Conservation (phyloP, 2,888 invertebrate species). For the Xylota sylvarum region DNA sequence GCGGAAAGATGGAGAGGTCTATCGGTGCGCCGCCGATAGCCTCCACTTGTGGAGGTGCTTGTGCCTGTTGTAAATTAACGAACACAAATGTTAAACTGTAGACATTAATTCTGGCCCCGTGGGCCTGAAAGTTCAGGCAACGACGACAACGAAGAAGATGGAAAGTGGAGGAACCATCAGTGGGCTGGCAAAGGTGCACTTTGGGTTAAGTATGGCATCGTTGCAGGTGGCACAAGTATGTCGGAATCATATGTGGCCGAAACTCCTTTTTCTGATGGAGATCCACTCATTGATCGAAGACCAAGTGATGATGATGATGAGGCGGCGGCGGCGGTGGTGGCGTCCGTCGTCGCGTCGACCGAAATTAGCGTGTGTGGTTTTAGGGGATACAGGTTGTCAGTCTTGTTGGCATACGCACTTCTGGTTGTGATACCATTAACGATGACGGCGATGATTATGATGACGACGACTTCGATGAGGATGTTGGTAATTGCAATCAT, state of each 20-base stretch:
- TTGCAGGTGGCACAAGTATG: constrained; percentile 40
- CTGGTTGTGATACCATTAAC: constrained; percentile 32
- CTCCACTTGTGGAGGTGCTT: constrained; percentile 11
- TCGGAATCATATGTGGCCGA: background rate
- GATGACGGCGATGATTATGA: constrained; percentile 7
- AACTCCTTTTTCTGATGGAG: background rate
- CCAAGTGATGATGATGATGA: constrained; percentile 12
- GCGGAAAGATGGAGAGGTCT: constrained; percentile 20
- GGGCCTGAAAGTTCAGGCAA: constrained; percentile 1
- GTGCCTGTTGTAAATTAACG: constrained; percentile 43
- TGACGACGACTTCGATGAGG: background rate
- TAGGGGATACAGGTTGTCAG: constrained; percentile 28
- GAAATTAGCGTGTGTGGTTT: constrained; percentile 42
- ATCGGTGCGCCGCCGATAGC: constrained; percentile 2
- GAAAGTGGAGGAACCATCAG: background rate
- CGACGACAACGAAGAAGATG: constrained; percentile 2
- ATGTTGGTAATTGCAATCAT: constrained; percentile 43
- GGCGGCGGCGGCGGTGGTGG: constrained; percentile 12
- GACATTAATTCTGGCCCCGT: constrained; percentile 36
- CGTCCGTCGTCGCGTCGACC: background rate
- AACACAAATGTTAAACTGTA: constrained; percentile 25
- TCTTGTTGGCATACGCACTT: constrained; percentile 27
- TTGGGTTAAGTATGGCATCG: constrained; percentile 43
- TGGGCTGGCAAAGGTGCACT: constrained; percentile 21
- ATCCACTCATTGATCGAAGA: constrained; percentile 30